Evolutionary conservation across 2,888 invertebrate genomes (phyloP), one percentile per base, ranked within the genome.

Genomic region (Drosophila monieri): DNA sequence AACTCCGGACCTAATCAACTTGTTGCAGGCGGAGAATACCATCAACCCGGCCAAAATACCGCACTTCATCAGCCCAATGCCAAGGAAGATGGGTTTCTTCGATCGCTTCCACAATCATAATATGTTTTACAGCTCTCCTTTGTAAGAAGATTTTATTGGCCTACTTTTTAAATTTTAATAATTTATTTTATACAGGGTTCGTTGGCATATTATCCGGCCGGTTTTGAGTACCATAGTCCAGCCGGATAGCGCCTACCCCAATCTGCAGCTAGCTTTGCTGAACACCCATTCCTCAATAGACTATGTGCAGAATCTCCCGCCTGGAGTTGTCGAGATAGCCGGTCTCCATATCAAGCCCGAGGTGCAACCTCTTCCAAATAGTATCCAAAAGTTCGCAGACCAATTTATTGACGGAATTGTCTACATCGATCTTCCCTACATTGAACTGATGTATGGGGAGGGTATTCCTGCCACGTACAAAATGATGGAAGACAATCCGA

Each of bases 271-370:
- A 2, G 70, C 88, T 10, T 73, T 92, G 10, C 84, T 91, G 0
- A 92, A 92, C 64, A 86, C 88, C 0, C 84, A 91, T 76, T 83
- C 89, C 1, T 78, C 84, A 0, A 60, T 90, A 3, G 89, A 91
- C 39, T 89, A 84, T 60, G 76, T 88, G 1, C 87, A 90, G 35
- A 86, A 90, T 32, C 35, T 90, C n/a, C 90, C 90, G 3, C 90
- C 90, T 6, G 90, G 90, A 73, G 74, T 91, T 0, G 83, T 92
- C 12, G 89, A 90, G 76, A 81, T 92, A 2, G 91, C 89, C 6
- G 92, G 92, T 0, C 58, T 91, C 46, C 92, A 92, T 43, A 89
- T 91, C 43, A 71, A 69, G 5, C 12, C 56, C 6, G 76, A 89
- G 5, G 64, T 88, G 3, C 62, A 78, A 12, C 74, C 83, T 3